phyloP scores from a whole-genome alignment of 2,113 vertebrate genomes.

The Scomber scombrus region DNA sequence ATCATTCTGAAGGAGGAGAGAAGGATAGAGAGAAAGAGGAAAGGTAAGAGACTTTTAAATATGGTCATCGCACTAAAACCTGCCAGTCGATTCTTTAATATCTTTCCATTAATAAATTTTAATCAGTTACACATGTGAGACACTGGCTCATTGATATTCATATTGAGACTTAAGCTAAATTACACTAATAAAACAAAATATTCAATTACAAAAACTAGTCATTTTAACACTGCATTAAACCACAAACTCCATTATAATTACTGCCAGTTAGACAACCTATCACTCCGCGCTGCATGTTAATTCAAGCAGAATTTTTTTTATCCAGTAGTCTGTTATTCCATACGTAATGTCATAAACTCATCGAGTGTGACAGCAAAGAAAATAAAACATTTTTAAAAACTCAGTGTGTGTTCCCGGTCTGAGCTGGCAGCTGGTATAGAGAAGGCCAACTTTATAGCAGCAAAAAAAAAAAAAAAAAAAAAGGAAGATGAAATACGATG shows the following conservation, averaged over 20 bases:
- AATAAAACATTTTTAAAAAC: constrained; percentile 76
- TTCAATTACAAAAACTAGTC: constrained; percentile 51
- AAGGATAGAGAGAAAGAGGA: constrained; percentile 22
- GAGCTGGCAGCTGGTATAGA: constrained; percentile 62
- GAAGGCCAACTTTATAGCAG: constrained; percentile 52
- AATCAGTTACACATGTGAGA: constrained; percentile 38
- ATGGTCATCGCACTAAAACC: not conserved
- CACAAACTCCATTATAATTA: constrained; percentile 54
- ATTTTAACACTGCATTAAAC: constrained; percentile 57
- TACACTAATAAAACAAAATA: constrained; percentile 47
- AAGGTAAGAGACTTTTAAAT: constrained; percentile 14
- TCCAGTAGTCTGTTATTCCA: constrained; percentile 78
- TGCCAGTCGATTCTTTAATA: constrained; percentile 34
- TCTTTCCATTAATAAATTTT: constrained; percentile 35
- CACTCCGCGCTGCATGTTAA: constrained; percentile 71
- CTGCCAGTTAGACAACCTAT: constrained; percentile 72
- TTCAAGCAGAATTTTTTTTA: constrained; percentile 74
- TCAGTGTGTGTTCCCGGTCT: constrained; percentile 69
- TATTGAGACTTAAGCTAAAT: constrained; percentile 42
- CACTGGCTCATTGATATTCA: constrained; percentile 31
- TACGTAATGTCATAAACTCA: constrained; percentile 81
- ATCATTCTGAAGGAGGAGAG: constrained; percentile 85
- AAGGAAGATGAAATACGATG: constrained; percentile 51
- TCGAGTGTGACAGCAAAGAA: constrained; percentile 70
- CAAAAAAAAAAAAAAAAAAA: not conserved